These are phyloP conservation scores for Acleris emargana DNA, from an alignment of 2,888 invertebrate genomes.

Conservation along the genomic window DNA sequence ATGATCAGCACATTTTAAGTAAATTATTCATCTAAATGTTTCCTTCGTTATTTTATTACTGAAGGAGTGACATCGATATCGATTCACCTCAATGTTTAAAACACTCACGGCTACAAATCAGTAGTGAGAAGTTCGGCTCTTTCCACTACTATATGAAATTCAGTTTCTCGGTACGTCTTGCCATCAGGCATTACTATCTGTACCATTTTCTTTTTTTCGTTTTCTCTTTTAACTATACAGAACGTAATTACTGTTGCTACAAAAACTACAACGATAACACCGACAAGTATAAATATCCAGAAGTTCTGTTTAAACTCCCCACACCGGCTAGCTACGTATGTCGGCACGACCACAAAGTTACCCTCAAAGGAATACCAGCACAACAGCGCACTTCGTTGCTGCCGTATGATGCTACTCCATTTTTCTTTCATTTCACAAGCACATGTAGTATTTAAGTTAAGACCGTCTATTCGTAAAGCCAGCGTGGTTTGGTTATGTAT, in stretches of 20 bases:
- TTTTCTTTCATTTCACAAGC: conserved; percentile 77
- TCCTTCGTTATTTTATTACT: conserved; percentile 39
- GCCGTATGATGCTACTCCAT: conserved; percentile 63
- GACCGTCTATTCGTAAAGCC: conserved; percentile 81
- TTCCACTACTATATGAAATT: conserved; percentile 93
- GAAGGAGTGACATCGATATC: conserved; percentile 15
- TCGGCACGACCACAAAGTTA: conserved; percentile 68
- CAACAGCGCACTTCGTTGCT: conserved; percentile 66
- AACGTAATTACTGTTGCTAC: conserved; percentile 75
- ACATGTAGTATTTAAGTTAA: conserved; percentile 85
- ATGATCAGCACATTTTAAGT: conserved; percentile 45
- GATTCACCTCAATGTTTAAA: conserved; percentile 40
- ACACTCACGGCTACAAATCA: conserved; percentile 82
- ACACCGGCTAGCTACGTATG: conserved; percentile 69
- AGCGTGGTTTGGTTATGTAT: conserved; percentile 83
- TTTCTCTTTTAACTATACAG: conserved; percentile 73
- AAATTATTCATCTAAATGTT: conserved; percentile 37
- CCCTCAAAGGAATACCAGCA: conserved; percentile 74
- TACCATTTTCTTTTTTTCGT: conserved; percentile 84
- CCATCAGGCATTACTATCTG: conserved; percentile 92
- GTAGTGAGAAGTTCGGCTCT: conserved; percentile 92
- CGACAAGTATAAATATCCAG: conserved; percentile 78
- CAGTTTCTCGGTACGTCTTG: conserved; percentile 92
- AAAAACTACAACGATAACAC: conserved; percentile 72
- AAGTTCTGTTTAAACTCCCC: conserved; percentile 73